These are phyloP conservation scores for Yponomeuta plumbellus DNA, from an alignment of 2,888 invertebrate genomes.

Conservation along the genomic window DNA sequence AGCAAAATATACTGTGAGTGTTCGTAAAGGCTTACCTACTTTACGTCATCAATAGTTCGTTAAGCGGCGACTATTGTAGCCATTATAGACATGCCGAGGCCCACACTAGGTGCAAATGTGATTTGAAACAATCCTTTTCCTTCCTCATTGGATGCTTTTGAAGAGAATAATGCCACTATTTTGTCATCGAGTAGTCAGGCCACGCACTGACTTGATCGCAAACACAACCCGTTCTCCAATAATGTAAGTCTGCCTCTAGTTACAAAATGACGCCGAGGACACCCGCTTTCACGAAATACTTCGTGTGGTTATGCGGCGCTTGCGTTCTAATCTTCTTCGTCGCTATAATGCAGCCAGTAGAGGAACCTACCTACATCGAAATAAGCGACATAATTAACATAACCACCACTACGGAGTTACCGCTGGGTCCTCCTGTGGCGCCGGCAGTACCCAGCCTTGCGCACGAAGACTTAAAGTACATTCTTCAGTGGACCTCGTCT, in stretches of 20 bases:
- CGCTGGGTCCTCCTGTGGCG: neutral
- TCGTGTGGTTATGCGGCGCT: neutral
- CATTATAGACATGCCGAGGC: too few relatives aligned
- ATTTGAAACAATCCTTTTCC: too few relatives aligned
- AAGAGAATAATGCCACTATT: too few relatives aligned
- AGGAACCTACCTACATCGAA: neutral
- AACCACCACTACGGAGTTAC: neutral
- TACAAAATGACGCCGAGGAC: neutral
- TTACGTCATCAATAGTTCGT: too few relatives aligned
- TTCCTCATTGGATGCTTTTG: too few relatives aligned
- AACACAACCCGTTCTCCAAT: too few relatives aligned
- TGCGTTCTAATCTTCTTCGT: neutral
- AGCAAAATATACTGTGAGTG: too few relatives aligned
- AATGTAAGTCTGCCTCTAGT: neutral
- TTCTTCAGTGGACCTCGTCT: conserved; percentile 44
- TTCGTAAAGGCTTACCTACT: too few relatives aligned
- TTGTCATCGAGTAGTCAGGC: too few relatives aligned
- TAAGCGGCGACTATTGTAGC: too few relatives aligned
- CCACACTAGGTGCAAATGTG: too few relatives aligned
- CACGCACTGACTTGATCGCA: too few relatives aligned
- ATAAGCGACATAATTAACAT: neutral
- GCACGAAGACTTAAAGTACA: conserved; percentile 34
- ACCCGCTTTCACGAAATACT: neutral
- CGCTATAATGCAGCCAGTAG: neutral
- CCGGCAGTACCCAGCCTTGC: neutral